Evolutionary conservation across 2,888 invertebrate species (phyloP), one percentile per base, ranked within the genome.

Genomic region (Rhamnusium bicolor): DNA sequence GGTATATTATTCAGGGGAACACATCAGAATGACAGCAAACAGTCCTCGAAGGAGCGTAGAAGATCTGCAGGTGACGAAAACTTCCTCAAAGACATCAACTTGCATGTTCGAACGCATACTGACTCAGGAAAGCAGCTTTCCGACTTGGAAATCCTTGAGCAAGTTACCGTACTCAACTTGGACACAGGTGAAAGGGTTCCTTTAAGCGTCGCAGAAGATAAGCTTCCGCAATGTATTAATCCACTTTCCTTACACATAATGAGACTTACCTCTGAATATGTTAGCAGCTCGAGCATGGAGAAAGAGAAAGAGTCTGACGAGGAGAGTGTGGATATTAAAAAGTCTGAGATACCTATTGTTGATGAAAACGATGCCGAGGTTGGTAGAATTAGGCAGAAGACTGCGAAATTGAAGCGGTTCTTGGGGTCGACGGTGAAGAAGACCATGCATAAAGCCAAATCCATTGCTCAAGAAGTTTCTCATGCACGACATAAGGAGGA

Each of bases 161-260:
- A 96, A 90, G 78, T 78, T 84, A 94, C 94, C 77, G 95, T 95
- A 62, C 91, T 94, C 85, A 95, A 95, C 89, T 89, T 95, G 72
- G 95, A 95, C 86, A 95, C 94, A 6, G 96, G 98, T 1, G 98
- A 98, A 88, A 92, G 95, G 80, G 94, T 98, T 81, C 97, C 98
- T n/a, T 90, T 98, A 73, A 97, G 96, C 85, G 94, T 95, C 83
- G 98, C 98, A 1, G 98, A 98, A 86, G 97, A 98, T 86, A 96
- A 96, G 88, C 89, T 96, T 78, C 96, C 96, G 0, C 94, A 94
- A 85, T 95, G 96, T 87, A 94, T 97, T 86, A 98, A 98, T 90
- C 98, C 98, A 2, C 90, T 98, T 72, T 96, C 97, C 18, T 89
- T 98, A 79, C 98, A 98, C 88, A 98, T 98, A 86, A 96, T 98